phyloP scores from a whole-genome alignment of 2,888 invertebrate genomes.

The Ichneumon xanthorius region DNA sequence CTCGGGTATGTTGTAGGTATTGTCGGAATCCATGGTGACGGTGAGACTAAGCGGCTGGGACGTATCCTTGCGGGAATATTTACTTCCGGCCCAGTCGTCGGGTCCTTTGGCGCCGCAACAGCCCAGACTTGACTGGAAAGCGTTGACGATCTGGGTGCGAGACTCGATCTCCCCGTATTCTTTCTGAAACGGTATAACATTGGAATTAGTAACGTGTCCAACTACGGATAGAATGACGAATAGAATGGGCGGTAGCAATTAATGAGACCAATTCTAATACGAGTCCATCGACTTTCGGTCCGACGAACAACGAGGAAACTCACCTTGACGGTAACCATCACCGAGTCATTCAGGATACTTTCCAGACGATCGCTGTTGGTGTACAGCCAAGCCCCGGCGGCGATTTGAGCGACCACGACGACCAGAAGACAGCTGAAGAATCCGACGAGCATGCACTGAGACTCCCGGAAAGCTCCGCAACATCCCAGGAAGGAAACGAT shows the following conservation, averaged over 20 bases:
- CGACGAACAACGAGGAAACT: constrained; percentile 19
- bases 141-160: constrained; percentile 78
- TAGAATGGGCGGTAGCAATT: neutral
- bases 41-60: constrained; percentile 86
- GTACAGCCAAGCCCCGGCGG: constrained; percentile 92
- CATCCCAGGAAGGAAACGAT: constrained; percentile 93
- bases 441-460: constrained; percentile 91
- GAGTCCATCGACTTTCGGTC: neutral
- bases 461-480: constrained; percentile 92
- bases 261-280: neutral
- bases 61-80: constrained; percentile 86
- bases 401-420: constrained; percentile 92
- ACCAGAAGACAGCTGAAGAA: constrained; percentile 92
- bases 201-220: neutral
- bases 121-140: constrained; percentile 86
- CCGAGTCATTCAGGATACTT: constrained; percentile 87
- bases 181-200: constrained; percentile 72
- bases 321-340: constrained; percentile 81
- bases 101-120: constrained; percentile 93
- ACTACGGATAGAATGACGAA: neutral
- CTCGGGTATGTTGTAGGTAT: constrained; percentile 87
- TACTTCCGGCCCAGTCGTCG: constrained; percentile 90
- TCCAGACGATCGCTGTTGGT: constrained; percentile 89
- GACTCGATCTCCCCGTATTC: constrained; percentile 79
- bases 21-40: constrained; percentile 83